Percentiles rank a stretch among this genome's conserved stretches.
phyloP scores from a whole-genome alignment of 2,888 invertebrate species.

The Halictus ligatus region DNA sequence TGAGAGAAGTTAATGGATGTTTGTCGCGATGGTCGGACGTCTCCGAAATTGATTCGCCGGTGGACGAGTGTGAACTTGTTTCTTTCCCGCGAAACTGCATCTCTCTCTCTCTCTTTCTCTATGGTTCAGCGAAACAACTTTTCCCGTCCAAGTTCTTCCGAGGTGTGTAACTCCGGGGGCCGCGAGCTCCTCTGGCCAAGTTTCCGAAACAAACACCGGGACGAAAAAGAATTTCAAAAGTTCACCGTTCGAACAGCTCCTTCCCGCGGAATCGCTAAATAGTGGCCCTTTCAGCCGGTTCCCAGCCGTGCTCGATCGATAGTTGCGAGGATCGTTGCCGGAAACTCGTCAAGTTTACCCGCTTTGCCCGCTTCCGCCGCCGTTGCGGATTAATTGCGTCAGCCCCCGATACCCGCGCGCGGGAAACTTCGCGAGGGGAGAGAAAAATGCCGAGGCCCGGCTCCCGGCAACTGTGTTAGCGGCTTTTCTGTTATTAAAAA shows the following conservation, averaged over 20 bases:
- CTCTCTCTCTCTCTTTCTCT: background rate
- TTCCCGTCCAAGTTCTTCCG: background rate
- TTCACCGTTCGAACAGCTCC: background rate
- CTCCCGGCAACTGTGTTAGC: slow-evolving; percentile 18
- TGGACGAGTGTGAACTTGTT: background rate
- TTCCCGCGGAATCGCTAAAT: background rate
- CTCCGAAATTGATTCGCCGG: background rate
- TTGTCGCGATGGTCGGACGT: background rate
- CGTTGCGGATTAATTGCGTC: slow-evolving; percentile 28
- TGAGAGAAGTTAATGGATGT: slow-evolving; percentile 10
- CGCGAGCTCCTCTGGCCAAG: background rate
- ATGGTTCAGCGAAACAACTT: background rate
- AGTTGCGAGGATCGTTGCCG: slow-evolving; percentile 22
- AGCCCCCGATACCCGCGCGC: background rate
- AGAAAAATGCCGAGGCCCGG: slow-evolving; percentile 8
- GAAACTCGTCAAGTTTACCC: slow-evolving; percentile 19
- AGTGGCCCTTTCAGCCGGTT: background rate
- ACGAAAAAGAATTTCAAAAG: slow-evolving; percentile 9
- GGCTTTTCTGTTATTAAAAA: slow-evolving; percentile 27
- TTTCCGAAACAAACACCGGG: background rate
- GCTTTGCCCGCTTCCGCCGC: background rate
- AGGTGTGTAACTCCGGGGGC: background rate
- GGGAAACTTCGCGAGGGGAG: background rate
- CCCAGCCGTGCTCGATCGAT: background rate
- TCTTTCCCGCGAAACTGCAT: background rate